Evolutionary conservation across 2,888 invertebrate genomes (phyloP).

Genomic region (Caprella mutica): DNA sequence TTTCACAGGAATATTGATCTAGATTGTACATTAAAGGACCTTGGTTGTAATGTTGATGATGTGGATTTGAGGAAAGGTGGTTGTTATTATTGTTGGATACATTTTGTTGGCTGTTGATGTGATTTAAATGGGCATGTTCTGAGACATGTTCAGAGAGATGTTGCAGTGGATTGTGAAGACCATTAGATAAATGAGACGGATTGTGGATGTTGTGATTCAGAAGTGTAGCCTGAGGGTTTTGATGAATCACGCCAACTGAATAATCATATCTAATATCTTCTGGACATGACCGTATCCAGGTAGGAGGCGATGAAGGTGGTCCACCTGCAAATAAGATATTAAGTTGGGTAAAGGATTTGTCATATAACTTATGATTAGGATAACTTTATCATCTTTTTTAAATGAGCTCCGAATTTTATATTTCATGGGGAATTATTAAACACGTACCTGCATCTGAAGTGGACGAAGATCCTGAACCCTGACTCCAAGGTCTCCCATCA

Average conservation of each 20-base stretch:
- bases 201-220: too few relatives aligned
- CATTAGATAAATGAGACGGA: neutral
- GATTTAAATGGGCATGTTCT: too few relatives aligned
- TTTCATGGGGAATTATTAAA: too few relatives aligned
- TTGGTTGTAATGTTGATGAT: neutral
- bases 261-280: conserved; percentile 15
- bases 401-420: conserved; percentile 2
- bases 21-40: neutral
- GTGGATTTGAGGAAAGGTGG: neutral
- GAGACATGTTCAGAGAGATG: too few relatives aligned
- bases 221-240: too few relatives aligned
- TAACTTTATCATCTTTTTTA: too few relatives aligned
- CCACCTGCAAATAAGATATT: too few relatives aligned
- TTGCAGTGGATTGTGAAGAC: conserved; percentile 13
- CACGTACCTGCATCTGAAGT: too few relatives aligned
- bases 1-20: conserved; percentile 4
- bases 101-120: too few relatives aligned
- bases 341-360: too few relatives aligned
- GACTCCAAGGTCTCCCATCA: conserved; percentile 26
- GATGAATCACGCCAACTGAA: conserved; percentile 3
- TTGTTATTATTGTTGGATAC: neutral
- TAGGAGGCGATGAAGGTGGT: conserved; percentile 8
- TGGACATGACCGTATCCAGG: neutral
- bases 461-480: conserved; percentile 29
- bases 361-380: too few relatives aligned